These are phyloP conservation scores for Hemibagrus wyckioides DNA, from an alignment of 2,113 vertebrate genomes.

Conservation along the genomic window DNA sequence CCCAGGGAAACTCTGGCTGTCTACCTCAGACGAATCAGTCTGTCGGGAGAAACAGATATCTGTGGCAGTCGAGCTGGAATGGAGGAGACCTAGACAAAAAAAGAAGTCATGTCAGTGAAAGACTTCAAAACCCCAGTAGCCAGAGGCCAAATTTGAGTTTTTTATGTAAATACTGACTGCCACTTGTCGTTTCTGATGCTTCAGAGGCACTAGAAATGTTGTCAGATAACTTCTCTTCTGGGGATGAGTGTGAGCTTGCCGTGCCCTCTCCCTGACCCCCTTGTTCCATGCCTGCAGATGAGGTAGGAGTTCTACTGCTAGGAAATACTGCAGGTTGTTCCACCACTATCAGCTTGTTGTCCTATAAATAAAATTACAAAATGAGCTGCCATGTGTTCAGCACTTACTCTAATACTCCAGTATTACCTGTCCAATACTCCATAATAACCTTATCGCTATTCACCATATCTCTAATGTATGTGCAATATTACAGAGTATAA, in stretches of 20 bases:
- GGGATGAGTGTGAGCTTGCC: slow-evolving; percentile 69
- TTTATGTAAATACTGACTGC: slow-evolving; percentile 70
- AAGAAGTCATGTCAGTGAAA: not conserved
- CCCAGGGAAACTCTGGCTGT: slow-evolving; percentile 80
- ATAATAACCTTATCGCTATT: not conserved
- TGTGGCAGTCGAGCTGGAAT: slow-evolving; percentile 68
- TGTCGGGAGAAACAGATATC: slow-evolving; percentile 82
- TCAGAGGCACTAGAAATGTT: slow-evolving; percentile 86
- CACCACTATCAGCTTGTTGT: slow-evolving; percentile 79
- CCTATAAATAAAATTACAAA: slow-evolving; percentile 62
- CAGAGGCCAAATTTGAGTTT: not conserved
- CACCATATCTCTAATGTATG: not conserved
- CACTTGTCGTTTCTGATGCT: slow-evolving; percentile 82
- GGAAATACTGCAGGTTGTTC: slow-evolving; percentile 81
- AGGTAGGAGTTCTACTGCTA: slow-evolving; percentile 70
- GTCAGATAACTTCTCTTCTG: slow-evolving; percentile 84
- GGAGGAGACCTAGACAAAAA: slow-evolving; percentile 68
- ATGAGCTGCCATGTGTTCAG: not conserved
- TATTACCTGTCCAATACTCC: not conserved
- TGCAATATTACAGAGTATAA: not conserved
- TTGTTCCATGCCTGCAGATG: slow-evolving; percentile 67
- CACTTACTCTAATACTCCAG: not conserved
- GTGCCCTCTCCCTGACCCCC: slow-evolving; percentile 56
- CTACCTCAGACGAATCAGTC: slow-evolving; percentile 81
- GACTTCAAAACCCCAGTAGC: not conserved